Conservation (phyloP, 2,113 vertebrate genomes). For the Rattus norvegicus region GRCr8 NC_086028.1:47132001-47132500, state of each 20-base stretch:
- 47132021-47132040: neutral
- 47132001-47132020: neutral
- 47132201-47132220: neutral
- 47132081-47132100: neutral
- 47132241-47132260: neutral
- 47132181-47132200: neutral
- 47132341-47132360: no score
- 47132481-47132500: neutral
- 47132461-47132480: neutral
- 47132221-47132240: neutral
- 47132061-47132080: neutral
- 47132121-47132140: neutral
- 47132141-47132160: neutral
- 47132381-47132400: neutral
- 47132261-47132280: neutral
- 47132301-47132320: neutral
- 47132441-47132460: neutral
- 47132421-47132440: neutral
- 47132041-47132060: neutral
- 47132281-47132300: neutral
- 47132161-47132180: neutral
- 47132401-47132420: neutral
- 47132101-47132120: neutral
- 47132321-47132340: neutral
- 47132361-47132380: neutral